Base-by-base conservation (phyloP, 2,797 vertebrate genomes). In the Macropodus opercularis region DNA sequence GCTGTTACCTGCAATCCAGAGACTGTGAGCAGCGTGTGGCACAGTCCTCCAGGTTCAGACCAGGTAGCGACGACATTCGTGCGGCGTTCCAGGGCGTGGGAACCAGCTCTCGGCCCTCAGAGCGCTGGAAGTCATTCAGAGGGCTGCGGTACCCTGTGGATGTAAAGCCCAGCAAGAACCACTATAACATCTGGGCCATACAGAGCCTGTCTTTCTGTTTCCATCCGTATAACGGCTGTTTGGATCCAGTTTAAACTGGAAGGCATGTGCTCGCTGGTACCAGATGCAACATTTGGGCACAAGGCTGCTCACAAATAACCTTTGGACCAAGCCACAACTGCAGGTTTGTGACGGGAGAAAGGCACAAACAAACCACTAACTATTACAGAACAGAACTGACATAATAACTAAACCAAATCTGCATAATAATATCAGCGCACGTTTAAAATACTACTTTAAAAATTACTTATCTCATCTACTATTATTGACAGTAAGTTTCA, bases 111-210 rank as follows among this genome's bases (percentile, higher is more conserved):
- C 92, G 87, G 49, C 95, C 95, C 70, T 93, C 94, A 0, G 95
- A 94, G 53, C 94, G 93, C 89, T 98, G 95, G 91, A 95, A 98
- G 79, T 96, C 94, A 77, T 98, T 98, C 49, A 98, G 80, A 0
- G 93, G 87, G 22, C 95, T 96, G 60, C 94, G 93, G 62, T 90
- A 86, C 24, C 87, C 96, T 98, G 76, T 49, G 65, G 11, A 29
- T n/a, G 47, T 3, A 58, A 11, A 60, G 51, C 59, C 77, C 10
- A 77, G 71, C 19, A 53, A 63, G 17, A 54, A 35, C 56, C 60
- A 74, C 32, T 61, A 15, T 15, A 21, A 53, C 27, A 9, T 32
- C 8, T 57, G 41, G 10, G n/a, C n/a, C n/a, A n/a, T n/a, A n/a
- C n/a, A n/a, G n/a, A n/a, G n/a, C n/a, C n/a, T n/a, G n/a, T n/a